Percentiles rank a stretch among this genome's conserved stretches.
phyloP scores from a whole-genome alignment of 2,113 vertebrate genomes.

The Malurus cyaneus region DNA sequence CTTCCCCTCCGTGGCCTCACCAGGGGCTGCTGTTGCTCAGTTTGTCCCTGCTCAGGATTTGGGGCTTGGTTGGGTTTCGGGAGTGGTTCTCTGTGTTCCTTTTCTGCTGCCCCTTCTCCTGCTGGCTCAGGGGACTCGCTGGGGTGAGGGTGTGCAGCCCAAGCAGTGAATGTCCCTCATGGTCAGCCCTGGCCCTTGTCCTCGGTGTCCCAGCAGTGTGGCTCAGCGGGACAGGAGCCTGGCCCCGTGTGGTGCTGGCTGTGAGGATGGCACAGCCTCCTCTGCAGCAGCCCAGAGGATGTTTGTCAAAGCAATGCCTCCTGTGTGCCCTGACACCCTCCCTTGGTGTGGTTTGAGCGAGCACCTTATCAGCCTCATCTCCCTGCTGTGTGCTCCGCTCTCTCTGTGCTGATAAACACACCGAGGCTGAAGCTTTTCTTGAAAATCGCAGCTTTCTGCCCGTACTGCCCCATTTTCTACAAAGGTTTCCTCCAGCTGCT shows the following conservation, averaged over 20 bases:
- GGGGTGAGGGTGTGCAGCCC: neutral
- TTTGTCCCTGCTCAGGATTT: neutral
- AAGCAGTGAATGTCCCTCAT: accelerated
- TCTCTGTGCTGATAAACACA: neutral
- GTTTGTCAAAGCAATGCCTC: constrained; percentile 48
- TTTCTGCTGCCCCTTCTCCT: neutral
- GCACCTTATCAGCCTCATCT: constrained; percentile 24
- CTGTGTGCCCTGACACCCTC: neutral
- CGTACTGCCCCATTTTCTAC: neutral
- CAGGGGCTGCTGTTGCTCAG: neutral
- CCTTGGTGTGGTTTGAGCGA: constrained; percentile 17
- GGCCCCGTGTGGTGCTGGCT: neutral
- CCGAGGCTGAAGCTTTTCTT: neutral
- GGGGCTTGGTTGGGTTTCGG: neutral
- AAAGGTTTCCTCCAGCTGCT: constrained; percentile 8
- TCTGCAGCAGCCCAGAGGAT: constrained; percentile 5
- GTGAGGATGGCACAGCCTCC: neutral
- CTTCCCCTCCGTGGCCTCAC: neutral
- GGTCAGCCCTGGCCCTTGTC: neutral
- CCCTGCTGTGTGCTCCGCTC: neutral
- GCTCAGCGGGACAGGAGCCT: neutral
- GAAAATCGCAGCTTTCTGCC: neutral
- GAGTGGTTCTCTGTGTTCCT: neutral
- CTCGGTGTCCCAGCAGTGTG: neutral
- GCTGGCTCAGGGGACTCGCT: neutral